A percentile compares a stretch with the other conserved stretches of the same genome.
These are phyloP conservation scores for Penaeus indicus DNA, from an alignment of 1,140 invertebrate genomes.

Conservation along the genomic window DNA sequence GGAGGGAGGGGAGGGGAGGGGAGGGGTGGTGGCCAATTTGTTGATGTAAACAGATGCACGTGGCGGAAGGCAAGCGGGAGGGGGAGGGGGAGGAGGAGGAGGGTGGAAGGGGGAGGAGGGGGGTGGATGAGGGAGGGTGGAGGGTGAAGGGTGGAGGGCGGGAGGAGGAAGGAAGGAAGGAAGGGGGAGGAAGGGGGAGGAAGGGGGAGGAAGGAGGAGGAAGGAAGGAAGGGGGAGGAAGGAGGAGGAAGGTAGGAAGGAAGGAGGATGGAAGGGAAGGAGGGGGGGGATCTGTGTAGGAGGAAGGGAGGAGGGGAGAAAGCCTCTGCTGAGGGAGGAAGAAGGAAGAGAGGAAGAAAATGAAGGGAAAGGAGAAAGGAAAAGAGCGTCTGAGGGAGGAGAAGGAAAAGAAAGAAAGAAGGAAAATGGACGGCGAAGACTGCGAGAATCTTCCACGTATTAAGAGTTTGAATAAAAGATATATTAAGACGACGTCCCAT, in stretches of 20 bases:
- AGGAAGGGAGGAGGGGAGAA: not conserved
- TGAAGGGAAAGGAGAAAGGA: not conserved
- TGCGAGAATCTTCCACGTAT: too few species aligned
- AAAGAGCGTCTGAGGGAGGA: not conserved
- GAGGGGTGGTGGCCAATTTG: too few species aligned
- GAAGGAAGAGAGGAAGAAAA: not conserved
- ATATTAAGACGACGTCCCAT: too few species aligned
- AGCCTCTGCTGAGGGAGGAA: not conserved
- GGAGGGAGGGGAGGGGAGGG: too few species aligned
- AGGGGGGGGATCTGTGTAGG: not conserved
- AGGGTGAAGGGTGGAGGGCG: not conserved
- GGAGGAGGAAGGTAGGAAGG: too few species aligned
- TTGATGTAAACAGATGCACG: too few species aligned
- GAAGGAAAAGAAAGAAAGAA: not conserved
- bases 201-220: not conserved
- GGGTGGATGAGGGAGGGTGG: not conserved
- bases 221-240: not conserved
- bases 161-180: not conserved
- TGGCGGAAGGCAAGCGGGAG: not conserved
- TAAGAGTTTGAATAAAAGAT: too few species aligned
- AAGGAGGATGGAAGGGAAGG: not conserved
- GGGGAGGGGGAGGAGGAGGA: not conserved
- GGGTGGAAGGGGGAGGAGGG: not conserved
- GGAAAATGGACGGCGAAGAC: too few species aligned
- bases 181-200: not conserved